Percentiles rank a stretch among this genome's conserved stretches.
Evolutionary conservation across 2,888 invertebrate species (phyloP).

Genomic region (Philonicus albiceps): DNA sequence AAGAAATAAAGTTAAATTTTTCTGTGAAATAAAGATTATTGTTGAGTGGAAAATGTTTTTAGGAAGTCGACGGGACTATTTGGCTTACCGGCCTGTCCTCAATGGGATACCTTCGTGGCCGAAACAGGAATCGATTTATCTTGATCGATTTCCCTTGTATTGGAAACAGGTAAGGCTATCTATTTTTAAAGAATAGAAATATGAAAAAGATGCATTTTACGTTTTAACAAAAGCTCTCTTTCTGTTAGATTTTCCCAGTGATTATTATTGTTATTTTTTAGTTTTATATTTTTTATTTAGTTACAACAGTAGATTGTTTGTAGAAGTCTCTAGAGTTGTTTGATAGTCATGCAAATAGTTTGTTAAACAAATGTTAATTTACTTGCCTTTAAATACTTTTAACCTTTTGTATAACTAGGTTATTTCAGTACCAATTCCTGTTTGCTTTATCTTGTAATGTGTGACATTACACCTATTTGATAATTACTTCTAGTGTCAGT

Average conservation of each 20-base stretch:
- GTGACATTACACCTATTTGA: neutral
- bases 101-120: conserved; percentile 42
- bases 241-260: neutral
- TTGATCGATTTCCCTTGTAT: neutral
- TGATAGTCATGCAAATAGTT: neutral
- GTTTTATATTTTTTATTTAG: neutral
- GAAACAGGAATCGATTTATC: neutral
- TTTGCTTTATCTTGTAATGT: neutral
- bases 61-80: conserved; percentile 58
- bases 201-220: neutral
- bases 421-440: neutral
- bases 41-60: conserved; percentile 55
- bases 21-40: conserved; percentile 57
- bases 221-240: neutral
- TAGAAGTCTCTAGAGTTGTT: neutral
- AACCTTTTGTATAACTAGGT: neutral
- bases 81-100: conserved; percentile 57
- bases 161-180: conserved; percentile 35
- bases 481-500: neutral
- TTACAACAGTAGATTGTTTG: neutral
- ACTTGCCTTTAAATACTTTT: neutral
- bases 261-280: too few relatives aligned
- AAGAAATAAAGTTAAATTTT: conserved; percentile 57
- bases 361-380: neutral
- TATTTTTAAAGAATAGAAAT: neutral